Evolutionary conservation across 1,140 invertebrate genomes (phyloP).

Genomic region (Eubasilissa regina): DNA sequence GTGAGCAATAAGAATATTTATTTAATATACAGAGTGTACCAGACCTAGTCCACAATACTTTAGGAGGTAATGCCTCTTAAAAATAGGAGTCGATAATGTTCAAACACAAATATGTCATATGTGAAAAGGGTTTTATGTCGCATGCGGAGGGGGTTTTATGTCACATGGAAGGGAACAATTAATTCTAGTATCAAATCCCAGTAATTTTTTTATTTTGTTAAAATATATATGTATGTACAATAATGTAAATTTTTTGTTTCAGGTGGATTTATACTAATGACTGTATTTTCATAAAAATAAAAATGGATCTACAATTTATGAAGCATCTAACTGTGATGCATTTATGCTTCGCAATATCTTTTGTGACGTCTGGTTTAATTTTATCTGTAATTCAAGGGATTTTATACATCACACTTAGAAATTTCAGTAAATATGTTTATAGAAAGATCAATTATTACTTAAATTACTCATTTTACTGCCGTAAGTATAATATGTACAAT

Average conservation of each 20-base stretch:
- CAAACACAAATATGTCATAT: too few species aligned
- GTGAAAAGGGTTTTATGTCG: too few species aligned
- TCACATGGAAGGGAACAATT: too few species aligned
- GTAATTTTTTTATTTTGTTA: too few species aligned
- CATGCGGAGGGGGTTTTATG: too few species aligned
- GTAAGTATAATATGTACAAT: constrained; percentile 78
- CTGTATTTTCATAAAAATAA: constrained; percentile 1
- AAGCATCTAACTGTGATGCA: constrained; percentile 80
- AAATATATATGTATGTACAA: too few species aligned
- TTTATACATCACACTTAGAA: constrained; percentile 83
- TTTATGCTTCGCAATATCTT: constrained; percentile 89
- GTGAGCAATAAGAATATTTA: too few species aligned
- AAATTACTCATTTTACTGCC: constrained; percentile 90
- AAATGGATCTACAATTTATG: constrained; percentile 76
- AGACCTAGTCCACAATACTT: too few species aligned
- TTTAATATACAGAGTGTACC: too few species aligned
- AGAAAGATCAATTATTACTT: constrained; percentile 94
- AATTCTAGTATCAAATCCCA: too few species aligned
- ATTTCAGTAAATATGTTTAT: constrained; percentile 83
- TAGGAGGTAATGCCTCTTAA: too few species aligned
- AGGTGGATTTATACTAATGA: constrained; percentile 20
- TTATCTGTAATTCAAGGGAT: constrained; percentile 87
- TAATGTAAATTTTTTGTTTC: constrained; percentile 13
- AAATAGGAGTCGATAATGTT: too few species aligned
- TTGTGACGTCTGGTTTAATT: constrained; percentile 90